phyloP scores from a whole-genome alignment of 2,797 vertebrate genomes.

The Heterohyrax brucei region DNA sequence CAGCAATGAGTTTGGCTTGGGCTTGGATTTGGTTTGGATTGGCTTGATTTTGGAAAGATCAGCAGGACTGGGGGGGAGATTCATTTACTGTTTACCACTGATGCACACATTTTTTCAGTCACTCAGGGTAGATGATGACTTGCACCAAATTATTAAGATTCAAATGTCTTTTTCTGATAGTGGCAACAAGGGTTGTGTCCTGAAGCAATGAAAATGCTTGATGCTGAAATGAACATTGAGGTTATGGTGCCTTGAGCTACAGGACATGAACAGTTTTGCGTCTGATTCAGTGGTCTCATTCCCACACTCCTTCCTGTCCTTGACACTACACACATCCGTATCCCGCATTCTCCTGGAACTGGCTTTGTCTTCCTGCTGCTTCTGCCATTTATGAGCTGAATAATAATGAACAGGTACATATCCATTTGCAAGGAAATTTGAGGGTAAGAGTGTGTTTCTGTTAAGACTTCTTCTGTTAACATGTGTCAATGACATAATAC shows the following conservation, averaged over 20 bases:
- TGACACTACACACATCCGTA: not conserved
- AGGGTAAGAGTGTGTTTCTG: not conserved
- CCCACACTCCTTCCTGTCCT: not conserved
- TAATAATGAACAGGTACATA: not conserved
- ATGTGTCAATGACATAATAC: not conserved
- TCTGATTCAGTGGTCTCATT: too few species aligned
- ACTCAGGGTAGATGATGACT: not conserved
- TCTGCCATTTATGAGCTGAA: not conserved
- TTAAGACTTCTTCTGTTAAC: not conserved
- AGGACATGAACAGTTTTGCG: too few species aligned
- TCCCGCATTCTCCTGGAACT: not conserved
- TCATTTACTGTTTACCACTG: not conserved
- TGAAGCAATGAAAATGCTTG: not conserved
- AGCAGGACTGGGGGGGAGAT: not conserved
- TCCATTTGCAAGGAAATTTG: not conserved
- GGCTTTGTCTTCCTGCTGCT: not conserved
- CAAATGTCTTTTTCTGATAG: not conserved
- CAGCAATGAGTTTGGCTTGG: too few species aligned
- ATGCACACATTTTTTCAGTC: not conserved
- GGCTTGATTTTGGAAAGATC: too few species aligned
- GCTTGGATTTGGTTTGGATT: too few species aligned
- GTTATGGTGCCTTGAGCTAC: not conserved
- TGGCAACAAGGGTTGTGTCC: not conserved
- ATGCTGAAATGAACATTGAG: not conserved
- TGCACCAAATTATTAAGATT: not conserved